These are phyloP conservation scores for Dryoscopus gambensis DNA, from an alignment of 2,113 vertebrate genomes.

Conservation along the genomic window DNA sequence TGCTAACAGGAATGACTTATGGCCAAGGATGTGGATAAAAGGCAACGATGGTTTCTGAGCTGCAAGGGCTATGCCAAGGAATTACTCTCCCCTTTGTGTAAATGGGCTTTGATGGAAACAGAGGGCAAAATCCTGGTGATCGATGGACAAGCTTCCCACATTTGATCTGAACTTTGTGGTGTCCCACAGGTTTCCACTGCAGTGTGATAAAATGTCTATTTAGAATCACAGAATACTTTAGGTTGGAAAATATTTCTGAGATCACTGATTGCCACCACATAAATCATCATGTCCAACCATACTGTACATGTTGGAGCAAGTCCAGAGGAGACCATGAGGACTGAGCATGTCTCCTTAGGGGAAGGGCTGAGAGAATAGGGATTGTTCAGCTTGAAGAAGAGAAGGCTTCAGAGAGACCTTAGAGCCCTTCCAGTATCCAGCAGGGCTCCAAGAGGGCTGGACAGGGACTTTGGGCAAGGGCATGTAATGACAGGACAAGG, in stretches of 20 bases:
- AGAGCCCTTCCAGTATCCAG: not conserved
- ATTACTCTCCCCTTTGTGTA: not conserved
- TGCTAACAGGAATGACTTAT: slow-evolving; percentile 57
- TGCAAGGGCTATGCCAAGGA: not conserved
- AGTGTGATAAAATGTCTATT: not conserved
- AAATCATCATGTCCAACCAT: not conserved
- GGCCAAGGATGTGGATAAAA: slow-evolving; percentile 7
- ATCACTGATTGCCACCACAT: not conserved
- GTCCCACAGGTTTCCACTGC: not conserved
- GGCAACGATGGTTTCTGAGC: not conserved
- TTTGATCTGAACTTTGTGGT: not conserved
- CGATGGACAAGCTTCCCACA: not conserved
- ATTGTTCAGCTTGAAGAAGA: not conserved
- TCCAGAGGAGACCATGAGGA: not conserved
- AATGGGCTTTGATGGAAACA: not conserved
- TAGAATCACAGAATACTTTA: not conserved
- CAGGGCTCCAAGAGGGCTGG: not conserved
- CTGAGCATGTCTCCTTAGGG: not conserved
- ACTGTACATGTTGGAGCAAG: too few relatives aligned
- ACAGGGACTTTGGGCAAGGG: not conserved
- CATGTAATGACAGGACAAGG: rapidly evolving
- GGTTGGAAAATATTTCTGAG: not conserved
- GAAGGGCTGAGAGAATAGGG: not conserved
- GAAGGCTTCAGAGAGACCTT: not conserved
- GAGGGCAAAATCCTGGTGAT: not conserved